Percentiles rank a stretch among this genome's conserved stretches.
phyloP scores from a whole-genome alignment of 2,113 vertebrate genomes.

The Taurulus bubalis region DNA sequence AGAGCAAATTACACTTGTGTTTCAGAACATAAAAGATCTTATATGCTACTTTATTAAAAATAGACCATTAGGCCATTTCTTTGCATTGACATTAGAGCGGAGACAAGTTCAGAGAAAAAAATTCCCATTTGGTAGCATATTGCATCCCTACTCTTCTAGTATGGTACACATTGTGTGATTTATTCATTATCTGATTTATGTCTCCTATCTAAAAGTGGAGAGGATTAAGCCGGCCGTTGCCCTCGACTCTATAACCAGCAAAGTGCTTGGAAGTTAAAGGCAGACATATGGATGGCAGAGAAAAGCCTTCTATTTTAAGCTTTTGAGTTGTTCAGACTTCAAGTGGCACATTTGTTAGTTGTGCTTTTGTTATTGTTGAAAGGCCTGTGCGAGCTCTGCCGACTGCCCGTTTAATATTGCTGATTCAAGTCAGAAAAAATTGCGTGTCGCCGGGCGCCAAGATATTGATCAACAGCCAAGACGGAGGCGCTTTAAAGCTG shows the following conservation, averaged over 20 bases:
- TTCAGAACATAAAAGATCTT: background rate
- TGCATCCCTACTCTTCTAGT: background rate
- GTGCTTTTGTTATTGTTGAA: constrained; percentile 42
- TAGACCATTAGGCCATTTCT: background rate
- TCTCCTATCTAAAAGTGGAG: constrained; percentile 19
- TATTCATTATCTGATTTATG: constrained; percentile 41
- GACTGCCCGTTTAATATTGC: constrained; percentile 35
- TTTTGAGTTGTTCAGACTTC: constrained; percentile 43
- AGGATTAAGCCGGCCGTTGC: constrained; percentile 30
- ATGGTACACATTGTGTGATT: constrained; percentile 32
- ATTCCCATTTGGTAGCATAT: background rate
- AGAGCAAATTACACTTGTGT: constrained; percentile 1
- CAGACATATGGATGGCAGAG: constrained; percentile 29
- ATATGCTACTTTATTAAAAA: background rate
- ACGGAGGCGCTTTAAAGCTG: constrained; percentile 43
- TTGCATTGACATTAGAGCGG: constrained; percentile 2
- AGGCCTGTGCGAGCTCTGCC: constrained; percentile 31
- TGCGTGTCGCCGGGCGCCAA: constrained; percentile 24
- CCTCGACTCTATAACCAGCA: constrained; percentile 31
- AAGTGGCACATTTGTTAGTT: constrained; percentile 36
- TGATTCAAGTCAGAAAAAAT: constrained; percentile 51
- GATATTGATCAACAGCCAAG: constrained; percentile 53
- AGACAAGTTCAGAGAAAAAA: constrained; percentile 4
- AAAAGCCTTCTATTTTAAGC: constrained; percentile 35
- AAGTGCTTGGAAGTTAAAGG: constrained; percentile 43